Base-by-base conservation (phyloP, 2,888 invertebrate species). In the Eristalis pertinax region DNA sequence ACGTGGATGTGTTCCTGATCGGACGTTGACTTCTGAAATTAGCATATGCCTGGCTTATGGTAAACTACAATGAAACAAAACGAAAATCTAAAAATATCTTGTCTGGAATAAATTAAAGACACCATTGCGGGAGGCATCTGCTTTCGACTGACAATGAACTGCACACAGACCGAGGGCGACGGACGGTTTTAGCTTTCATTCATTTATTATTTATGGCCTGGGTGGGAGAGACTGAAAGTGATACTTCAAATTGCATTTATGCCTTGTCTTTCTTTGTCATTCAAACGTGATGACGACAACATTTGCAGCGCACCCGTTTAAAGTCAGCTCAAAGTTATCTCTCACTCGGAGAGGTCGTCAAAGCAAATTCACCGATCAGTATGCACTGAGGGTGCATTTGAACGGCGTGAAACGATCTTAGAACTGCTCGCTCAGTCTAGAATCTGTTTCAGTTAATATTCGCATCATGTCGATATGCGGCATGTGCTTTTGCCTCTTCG, bases 21-120 rank as follows among this genome's bases (percentile, higher is more conserved):
- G 81, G 76, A 41, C 76, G 76, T 75, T 81, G 81, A 56, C 72
- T 67, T 65, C 63, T 62, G 32, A 63, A 67, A 80, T 84, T 76
- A 63, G 50, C 80, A 80, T 84, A 63, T 75, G 80, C 69, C 58
- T 62, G 50, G 50, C 50, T 43, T 19, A 65, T 64, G 11, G 13
- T 38, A 24, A 62, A 65, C 41, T 65, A 32, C 35, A 83, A 26
- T 43, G 10, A 60, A 32, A 24, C 13, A 63, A 69, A 58, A 41
- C 35, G 24, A 63, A 69, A 58, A 32, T 62, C 62, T 62, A 7
- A 38, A 58, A 56, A 58, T 65, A 67, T 79, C 64, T 79, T n/a
- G 64, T 38, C 41, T 38, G 26, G 60, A 79, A 79, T 79, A 79
- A 65, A 56, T 62, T 73, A 58, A 58, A 65, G 26, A 29, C 11